Base-by-base conservation (phyloP, 2,113 vertebrate species). In the Benitochromis conjunctus region DNA sequence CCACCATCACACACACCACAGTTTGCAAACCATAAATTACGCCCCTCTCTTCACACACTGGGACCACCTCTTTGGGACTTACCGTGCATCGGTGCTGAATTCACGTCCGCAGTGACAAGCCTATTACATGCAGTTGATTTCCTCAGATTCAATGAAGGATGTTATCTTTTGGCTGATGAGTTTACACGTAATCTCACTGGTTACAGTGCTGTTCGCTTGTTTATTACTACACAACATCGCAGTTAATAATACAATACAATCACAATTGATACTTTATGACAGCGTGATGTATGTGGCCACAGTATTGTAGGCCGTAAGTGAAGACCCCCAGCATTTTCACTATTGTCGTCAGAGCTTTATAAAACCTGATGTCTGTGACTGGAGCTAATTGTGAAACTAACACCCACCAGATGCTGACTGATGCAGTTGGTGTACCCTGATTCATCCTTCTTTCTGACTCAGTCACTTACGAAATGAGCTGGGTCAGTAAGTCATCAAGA, bases 1-100 rank as follows among this genome's bases (percentile, higher is more conserved):
- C 11, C 90, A 91, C 85, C 97, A 97, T 83, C 95, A 96, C 18
- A 7, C 88, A 21, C 96, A 97, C 83, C 97, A 97, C 29, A 85
- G 54, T 3, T 18, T 38, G 2, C 80, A 88, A 77, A 92, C 4
- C 1, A 90, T 88, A 12, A 97, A 97, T 46, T 97, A 94, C 6
- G 97, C 97, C 3, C 97, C 97, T 9, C 96, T 97, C 80, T 97
- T 97, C 86, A 96, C 89, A 19, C 96, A 97, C 90, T 97, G 96
- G 96, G 96, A 97, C 80, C 90, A 60, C 7, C 85, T 97, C 5
- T 96, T 93, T 66, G 95, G 96, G 3, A 97, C 97, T 2, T 92
- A 94, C 78, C 56, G 14, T 4, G 9, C 21, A 24, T 14, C 41
- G 21, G 57, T 2, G 48, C 3, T 3, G 54, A 1, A 4, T 51